A percentile compares a stretch with the other conserved stretches of the same genome.
These are phyloP conservation scores for Pogoniulus pusillus DNA, from an alignment of 2,797 vertebrate genomes.

Conservation along the genomic window DNA sequence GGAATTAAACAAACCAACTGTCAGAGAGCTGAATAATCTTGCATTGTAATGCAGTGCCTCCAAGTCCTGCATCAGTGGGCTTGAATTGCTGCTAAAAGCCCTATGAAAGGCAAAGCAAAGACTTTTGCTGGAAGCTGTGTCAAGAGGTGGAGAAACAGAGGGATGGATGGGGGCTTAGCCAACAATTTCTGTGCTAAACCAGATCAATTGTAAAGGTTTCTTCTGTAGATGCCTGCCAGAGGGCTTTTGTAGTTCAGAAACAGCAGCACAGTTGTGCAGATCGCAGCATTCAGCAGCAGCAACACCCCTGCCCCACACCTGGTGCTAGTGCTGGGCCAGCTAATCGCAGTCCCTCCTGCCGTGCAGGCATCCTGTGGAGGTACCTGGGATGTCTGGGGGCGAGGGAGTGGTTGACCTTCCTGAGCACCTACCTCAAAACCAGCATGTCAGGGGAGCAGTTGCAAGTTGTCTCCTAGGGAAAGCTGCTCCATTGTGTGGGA, in stretches of 20 bases:
- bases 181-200: conserved; percentile 51
- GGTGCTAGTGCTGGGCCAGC: neutral
- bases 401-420: neutral
- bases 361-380: fast-evolving
- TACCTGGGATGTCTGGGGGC: neutral
- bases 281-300: conserved; percentile 31
- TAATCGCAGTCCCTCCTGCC: neutral
- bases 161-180: conserved; percentile 16
- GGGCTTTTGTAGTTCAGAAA: conserved; percentile 58
- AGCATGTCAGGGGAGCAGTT: fast-evolving
- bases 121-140: conserved; percentile 58
- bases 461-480: neutral
- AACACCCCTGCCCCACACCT: neutral
- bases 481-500: fast-evolving
- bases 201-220: conserved; percentile 72
- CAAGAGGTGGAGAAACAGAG: conserved; percentile 31
- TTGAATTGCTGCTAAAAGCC: conserved; percentile 60
- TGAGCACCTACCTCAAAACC: neutral
- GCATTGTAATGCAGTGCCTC: conserved; percentile 40
- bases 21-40: conserved; percentile 32
- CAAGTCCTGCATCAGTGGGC: conserved; percentile 51
- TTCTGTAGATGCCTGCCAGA: neutral
- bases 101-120: conserved; percentile 42
- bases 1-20: conserved; percentile 13
- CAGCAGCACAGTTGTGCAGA: conserved; percentile 51